Base-by-base conservation (phyloP, 2,113 vertebrate species). In the Trochalopteron elliotii region DNA sequence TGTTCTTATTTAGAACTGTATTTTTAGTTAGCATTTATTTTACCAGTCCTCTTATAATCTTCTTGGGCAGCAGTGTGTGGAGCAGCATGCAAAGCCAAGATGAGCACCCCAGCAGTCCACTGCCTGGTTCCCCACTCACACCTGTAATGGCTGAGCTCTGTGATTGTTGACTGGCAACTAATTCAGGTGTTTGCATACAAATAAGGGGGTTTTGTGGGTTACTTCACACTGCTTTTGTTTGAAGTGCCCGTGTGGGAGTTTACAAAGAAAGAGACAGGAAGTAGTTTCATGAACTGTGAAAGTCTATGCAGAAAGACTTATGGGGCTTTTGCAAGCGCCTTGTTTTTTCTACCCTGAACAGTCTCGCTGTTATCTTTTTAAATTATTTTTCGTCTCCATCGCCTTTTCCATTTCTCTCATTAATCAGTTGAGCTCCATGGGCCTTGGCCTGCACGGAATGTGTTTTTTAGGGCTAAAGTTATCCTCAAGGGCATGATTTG, bases 241-340 rank as follows among this genome's bases (percentile, higher is more conserved):
- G 0, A 22, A 47, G 6, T 60, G 55, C 19, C 22, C 6, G 2
- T 2, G 5, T 40, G 33, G 1, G 5, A 18, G 18, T 39, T 83
- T 67, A 42, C 9, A 67, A 59, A 5, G 13, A 40, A 83, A 85
- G 44, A n/a, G 17, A 60, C 56, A 69, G 4, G 15, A 50, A 27
- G 63, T 0, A 22, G 12, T 71, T 72, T n/a, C 6, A 40, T 37
- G 9, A 70, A 3, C 22, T 49, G 6, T n/a, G 10, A 44, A 83
- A 65, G 13, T 28, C 42, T 57, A 0, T 30, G 14, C 33, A 79
- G 79, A 55, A 92, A 30, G 23, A 49, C 16, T 14, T 47, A 15
- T 4, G 4, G 7, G 7, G 31, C 27, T 87, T 87, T 69, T 77
- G 22, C 7, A 28, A 24, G 27, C 3, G 10, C 7, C 8, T 74